Percentiles rank a stretch among this genome's conserved stretches.
Conservation (phyloP, 2,797 vertebrate genomes). For the Valencia hispanica region DNA sequence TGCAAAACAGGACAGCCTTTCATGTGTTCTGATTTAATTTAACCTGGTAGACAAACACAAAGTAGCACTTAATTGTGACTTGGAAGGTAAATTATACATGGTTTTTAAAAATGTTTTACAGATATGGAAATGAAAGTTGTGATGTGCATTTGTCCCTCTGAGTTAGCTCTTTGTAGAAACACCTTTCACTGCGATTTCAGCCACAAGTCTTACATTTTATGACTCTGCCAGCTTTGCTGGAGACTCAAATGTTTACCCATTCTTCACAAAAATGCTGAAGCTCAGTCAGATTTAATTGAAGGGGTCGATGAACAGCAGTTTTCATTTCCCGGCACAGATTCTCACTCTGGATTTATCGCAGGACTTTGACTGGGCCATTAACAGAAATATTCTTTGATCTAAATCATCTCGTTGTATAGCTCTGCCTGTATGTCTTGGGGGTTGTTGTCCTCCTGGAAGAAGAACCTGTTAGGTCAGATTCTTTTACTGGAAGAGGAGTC, state of each 20-base stretch:
- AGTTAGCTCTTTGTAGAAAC: neutral
- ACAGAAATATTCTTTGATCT: neutral
- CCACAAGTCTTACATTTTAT: neutral
- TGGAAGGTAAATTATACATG: too few species aligned
- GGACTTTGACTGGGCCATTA: neutral
- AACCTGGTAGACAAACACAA: neutral
- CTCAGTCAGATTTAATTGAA: neutral
- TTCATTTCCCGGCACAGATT: neutral
- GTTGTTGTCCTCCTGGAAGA: neutral
- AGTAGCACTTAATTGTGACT: too few species aligned
- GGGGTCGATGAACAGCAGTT: neutral
- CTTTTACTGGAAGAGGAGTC: neutral
- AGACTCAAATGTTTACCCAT: neutral
- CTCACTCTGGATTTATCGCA: neutral
- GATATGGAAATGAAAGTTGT: neutral
- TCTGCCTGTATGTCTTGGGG: neutral
- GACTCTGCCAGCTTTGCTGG: too few species aligned
- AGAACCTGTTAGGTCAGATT: neutral
- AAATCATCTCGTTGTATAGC: too few species aligned
- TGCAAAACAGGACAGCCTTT: neutral
- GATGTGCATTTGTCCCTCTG: neutral
- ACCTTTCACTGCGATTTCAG: neutral
- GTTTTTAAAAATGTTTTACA: too few species aligned
- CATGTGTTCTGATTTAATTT: neutral
- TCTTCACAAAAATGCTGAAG: neutral